Percentiles rank a stretch among this genome's conserved stretches.
Evolutionary conservation across 2,797 vertebrate genomes (phyloP).

Genomic region (Chaetophractus vellerosus): DNA sequence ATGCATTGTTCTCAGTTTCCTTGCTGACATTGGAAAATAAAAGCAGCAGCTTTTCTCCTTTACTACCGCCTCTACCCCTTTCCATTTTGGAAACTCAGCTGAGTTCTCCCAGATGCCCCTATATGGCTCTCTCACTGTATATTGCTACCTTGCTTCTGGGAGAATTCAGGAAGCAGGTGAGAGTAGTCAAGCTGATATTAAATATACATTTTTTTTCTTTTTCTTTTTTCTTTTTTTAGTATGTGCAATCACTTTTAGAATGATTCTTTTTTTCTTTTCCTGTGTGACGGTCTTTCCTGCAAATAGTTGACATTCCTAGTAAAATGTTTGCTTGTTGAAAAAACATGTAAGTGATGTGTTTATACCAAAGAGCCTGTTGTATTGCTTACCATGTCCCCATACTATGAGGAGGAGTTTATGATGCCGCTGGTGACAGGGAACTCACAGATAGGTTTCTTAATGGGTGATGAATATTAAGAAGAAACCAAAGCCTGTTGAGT

Average conservation of each 20-base stretch:
- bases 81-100: slow-evolving; percentile 85
- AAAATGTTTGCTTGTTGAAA: slow-evolving; percentile 89
- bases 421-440: slow-evolving; percentile 87
- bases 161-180: slow-evolving; percentile 72
- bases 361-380: slow-evolving; percentile 94
- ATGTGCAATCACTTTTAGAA: slow-evolving; percentile 89
- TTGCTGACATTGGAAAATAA: slow-evolving; percentile 74
- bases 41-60: slow-evolving; percentile 79
- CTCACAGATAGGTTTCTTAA: slow-evolving; percentile 88
- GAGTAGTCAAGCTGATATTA: slow-evolving; percentile 74
- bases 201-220: slow-evolving; percentile 39
- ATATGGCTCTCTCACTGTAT: slow-evolving; percentile 86
- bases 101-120: slow-evolving; percentile 82
- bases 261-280: slow-evolving; percentile 72
- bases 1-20: slow-evolving; percentile 87
- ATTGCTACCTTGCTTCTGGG: slow-evolving; percentile 72
- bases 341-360: slow-evolving; percentile 85
- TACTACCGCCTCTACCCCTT: slow-evolving; percentile 4
- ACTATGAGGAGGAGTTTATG: slow-evolving; percentile 84
- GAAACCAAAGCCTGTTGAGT: slow-evolving; percentile 80
- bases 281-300: slow-evolving; percentile 87
- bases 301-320: slow-evolving; percentile 89
- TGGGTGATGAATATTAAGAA: slow-evolving; percentile 83
- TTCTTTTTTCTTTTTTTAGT: slow-evolving; percentile 68
- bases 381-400: slow-evolving; percentile 88